Base-by-base conservation (phyloP, 2,113 vertebrate species). In the Thymallus thymallus region DNA sequence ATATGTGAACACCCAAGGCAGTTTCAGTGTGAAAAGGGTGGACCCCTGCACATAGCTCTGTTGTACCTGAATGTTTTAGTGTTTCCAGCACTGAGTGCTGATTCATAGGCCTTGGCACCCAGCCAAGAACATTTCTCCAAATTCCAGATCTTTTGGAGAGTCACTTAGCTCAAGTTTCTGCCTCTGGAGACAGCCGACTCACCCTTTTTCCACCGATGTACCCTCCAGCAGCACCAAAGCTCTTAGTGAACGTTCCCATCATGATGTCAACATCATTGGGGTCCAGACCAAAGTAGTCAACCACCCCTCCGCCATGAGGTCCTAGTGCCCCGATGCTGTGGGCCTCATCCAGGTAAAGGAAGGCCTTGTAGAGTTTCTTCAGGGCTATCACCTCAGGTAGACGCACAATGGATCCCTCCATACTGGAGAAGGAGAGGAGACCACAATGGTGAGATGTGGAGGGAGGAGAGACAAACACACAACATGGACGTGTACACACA, bases 201-300 rank as follows among this genome's bases (percentile, higher is more conserved):
- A 98, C 97, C 95, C 95, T 97, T 86, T 93, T 97, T 81, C 97
- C 97, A 71, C 94, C 97, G 23, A 98, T 98, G 91, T 99, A 99
- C 83, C 97, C 97, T 83, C 97, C 97, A 18, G 95, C 92, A 79
- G 94, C 94, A 69, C 96, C 95, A 72, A 99, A 99, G 86, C 96
- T 97, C 88, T 99, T 99, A 18, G 97, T 98, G 79, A 99, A 99
- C 0, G 97, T 99, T 71, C 97, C 97, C 97, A 99, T 99, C 96
- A 99, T 96, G 84, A 99, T 87, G 87, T 99, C 97, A 13, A 99
- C 96, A 35, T 99, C 97, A 77, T 93, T 92, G 66, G 97, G 95
- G 84, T 87, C 90, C 87, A 98, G 90, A 75, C 95, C 96, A 81
- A 98, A 99, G 91, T 98, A 98, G 2, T 99, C 97, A 4, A 99